Percentiles rank a stretch among this genome's conserved stretches.
Evolutionary conservation across 2,797 vertebrate genomes (phyloP).

Genomic region (Rhabdomys pumilio): DNA sequence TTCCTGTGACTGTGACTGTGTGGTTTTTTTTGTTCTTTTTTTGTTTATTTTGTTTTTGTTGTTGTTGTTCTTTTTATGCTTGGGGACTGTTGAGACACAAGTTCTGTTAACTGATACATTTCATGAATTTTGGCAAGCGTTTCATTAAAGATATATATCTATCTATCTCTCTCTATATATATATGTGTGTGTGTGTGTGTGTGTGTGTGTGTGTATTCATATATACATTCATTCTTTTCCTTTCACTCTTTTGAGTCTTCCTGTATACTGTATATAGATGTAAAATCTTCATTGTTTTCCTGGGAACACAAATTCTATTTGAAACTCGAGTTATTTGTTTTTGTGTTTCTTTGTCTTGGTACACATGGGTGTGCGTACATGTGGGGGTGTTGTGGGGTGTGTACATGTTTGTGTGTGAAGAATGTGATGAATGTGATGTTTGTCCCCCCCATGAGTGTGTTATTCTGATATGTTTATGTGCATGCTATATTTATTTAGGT

Average conservation of each 20-base stretch:
- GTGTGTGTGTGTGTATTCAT: no score
- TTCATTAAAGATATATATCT: neutral
- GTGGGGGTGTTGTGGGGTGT: neutral
- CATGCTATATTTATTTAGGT: neutral
- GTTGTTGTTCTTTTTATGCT: neutral
- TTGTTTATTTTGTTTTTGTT: neutral
- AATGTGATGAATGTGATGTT: neutral
- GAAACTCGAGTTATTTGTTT: neutral
- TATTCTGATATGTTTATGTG: neutral
- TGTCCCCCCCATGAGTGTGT: no score
- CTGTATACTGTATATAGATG: no score
- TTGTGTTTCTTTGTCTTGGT: neutral
- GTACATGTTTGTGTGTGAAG: neutral
- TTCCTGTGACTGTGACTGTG: neutral
- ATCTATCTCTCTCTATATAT: neutral
- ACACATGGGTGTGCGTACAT: neutral
- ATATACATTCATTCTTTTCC: neutral
- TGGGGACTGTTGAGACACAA: neutral
- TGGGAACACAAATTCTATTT: neutral
- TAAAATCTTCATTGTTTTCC: neutral
- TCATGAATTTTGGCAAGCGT: neutral
- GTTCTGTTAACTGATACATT: neutral
- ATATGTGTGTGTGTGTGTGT: neutral
- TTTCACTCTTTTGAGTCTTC: no score
- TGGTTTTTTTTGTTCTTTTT: no score